These are phyloP conservation scores for Borostomias antarcticus DNA, from an alignment of 2,797 vertebrate species.

Conservation along the genomic window DNA sequence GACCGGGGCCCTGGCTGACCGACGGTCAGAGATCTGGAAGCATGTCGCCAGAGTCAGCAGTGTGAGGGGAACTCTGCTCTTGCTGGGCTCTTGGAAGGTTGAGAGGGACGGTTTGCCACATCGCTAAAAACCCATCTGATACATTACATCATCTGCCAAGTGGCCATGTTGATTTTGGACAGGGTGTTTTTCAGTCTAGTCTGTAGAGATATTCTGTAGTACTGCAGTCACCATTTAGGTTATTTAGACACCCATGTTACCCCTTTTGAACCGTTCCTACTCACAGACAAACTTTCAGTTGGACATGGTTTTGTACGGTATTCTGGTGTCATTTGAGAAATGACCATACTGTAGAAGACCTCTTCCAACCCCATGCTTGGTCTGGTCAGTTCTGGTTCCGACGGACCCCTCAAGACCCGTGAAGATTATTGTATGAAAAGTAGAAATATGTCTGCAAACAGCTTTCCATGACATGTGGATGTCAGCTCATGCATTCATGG, in stretches of 20 bases:
- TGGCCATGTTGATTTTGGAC: slow-evolving; percentile 7
- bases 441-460: too few species aligned
- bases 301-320: slow-evolving; percentile 3
- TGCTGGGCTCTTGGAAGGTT: neutral
- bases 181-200: slow-evolving; percentile 21
- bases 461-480: too few species aligned
- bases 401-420: too few species aligned
- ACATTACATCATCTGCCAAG: neutral
- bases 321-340: too few species aligned
- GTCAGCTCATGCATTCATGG: too few species aligned
- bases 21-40: neutral
- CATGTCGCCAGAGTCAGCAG: neutral
- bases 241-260: slow-evolving; percentile 12
- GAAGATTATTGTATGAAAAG: too few species aligned
- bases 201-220: slow-evolving; percentile 13
- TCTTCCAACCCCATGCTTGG: too few species aligned
- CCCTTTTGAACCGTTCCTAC: slow-evolving; percentile 32
- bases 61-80: neutral
- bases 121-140: neutral
- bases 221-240: slow-evolving; percentile 23
- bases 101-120: neutral
- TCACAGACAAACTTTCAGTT: slow-evolving; percentile 14
- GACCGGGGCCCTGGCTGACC: neutral
- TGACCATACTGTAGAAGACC: too few species aligned
- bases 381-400: too few species aligned